Evolutionary conservation across 2,888 invertebrate species (phyloP), one percentile per base, ranked within the genome.

Genomic region (Emmelina monodactyla): DNA sequence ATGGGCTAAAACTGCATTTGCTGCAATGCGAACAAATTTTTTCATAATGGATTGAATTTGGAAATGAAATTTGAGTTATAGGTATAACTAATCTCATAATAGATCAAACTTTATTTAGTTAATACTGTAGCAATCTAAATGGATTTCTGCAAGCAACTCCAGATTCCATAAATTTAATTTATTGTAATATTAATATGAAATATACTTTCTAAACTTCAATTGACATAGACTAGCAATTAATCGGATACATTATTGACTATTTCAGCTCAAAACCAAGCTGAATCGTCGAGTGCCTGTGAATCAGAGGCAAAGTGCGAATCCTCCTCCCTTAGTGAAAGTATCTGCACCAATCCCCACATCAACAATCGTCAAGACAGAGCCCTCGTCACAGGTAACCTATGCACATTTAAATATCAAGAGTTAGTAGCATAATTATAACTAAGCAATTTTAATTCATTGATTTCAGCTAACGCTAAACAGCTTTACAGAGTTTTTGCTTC

Each of bases 201-300:
- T n/a, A n/a, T n/a, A n/a, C n/a, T n/a, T n/a, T n/a, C n/a, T n/a
- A n/a, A n/a, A n/a, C n/a, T n/a, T n/a, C n/a, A n/a, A n/a, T n/a
- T n/a, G n/a, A n/a, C n/a, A n/a, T n/a, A n/a, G n/a, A n/a, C n/a
- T 33, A 22, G 13, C 6, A 5, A 22, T 12, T 25, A 22, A 11
- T 33, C 31, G 28, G 19, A 22, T 28, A 33, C 25, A 32, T 11
- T 28, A 13, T 35, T 31, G 37, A 37, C 28, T 16, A 45, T 82
- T 83, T 6, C 75, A 88, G 88, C 71, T 88, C 40, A 85, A 85
- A 57, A 73, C 83, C 44, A 85, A 85, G 40, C 63, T 89, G 58
- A 85, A 84, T 54, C 85, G 86, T 48, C 81, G 86, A 45, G 73
- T 83, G 12, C 66, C 64, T 29, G 39, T 53, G 6, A 58, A 70